These are phyloP conservation scores for Gobiocypris rarus DNA, from an alignment of 2,113 vertebrate genomes.

Conservation along the genomic window DNA sequence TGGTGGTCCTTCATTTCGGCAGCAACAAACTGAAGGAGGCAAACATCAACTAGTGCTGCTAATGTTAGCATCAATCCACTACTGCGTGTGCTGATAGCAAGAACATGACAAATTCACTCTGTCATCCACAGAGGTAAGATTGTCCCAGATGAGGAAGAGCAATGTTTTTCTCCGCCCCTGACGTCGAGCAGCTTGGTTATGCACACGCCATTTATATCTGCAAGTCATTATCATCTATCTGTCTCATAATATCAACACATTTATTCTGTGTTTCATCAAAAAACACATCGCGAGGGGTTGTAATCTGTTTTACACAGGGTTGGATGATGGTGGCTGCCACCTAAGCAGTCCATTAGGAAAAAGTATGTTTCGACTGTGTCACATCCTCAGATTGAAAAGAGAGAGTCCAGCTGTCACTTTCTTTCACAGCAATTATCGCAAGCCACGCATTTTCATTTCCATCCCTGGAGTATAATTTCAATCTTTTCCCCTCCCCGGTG, in stretches of 20 bases:
- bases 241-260: constrained; percentile 52
- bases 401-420: constrained; percentile 36
- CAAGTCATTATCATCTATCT: constrained; percentile 51
- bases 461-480: neutral
- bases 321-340: constrained; percentile 28
- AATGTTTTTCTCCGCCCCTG: constrained; percentile 24
- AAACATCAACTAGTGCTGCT: constrained; percentile 15
- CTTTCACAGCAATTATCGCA: constrained; percentile 47
- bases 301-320: constrained; percentile 48
- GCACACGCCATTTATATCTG: constrained; percentile 42
- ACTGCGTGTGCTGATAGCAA: constrained; percentile 45
- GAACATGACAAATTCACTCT: constrained; percentile 42
- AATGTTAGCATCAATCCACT: constrained; percentile 46
- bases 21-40: neutral
- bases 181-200: constrained; percentile 11
- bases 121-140: neutral
- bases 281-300: constrained; percentile 17
- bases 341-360: constrained; percentile 31
- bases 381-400: constrained; percentile 17
- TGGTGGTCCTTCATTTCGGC: constrained; percentile 15
- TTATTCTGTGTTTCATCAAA: constrained; percentile 42
- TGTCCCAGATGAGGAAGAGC: constrained; percentile 30
- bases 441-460: constrained; percentile 35
- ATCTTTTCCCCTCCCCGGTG: neutral
- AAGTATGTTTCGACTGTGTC: constrained; percentile 13